Percentiles rank a stretch among this genome's conserved stretches.
Conservation (phyloP, 2,113 vertebrate genomes). For the Lagopus leucura region DNA sequence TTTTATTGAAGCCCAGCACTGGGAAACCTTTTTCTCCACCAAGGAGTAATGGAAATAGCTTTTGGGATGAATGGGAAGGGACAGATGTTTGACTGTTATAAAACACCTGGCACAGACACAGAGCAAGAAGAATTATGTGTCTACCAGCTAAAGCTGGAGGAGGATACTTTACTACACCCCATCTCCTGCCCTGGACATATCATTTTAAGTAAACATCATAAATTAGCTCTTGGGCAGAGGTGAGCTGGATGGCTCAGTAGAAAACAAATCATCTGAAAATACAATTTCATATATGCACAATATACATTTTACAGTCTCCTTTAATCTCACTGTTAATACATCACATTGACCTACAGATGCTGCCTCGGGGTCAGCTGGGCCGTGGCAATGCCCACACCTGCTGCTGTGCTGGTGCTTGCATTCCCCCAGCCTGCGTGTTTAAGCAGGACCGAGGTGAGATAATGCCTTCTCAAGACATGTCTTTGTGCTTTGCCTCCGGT, state of each 20-base stretch:
- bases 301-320: neutral
- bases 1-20: neutral
- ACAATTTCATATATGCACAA: neutral
- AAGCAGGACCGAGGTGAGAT: neutral
- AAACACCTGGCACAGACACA: slow-evolving; percentile 45
- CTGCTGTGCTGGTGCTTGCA: neutral
- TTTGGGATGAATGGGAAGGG: slow-evolving; percentile 53
- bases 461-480: neutral
- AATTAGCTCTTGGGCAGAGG: slow-evolving; percentile 14
- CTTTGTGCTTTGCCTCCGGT: neutral
- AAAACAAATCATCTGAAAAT: slow-evolving; percentile 20
- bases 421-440: neutral
- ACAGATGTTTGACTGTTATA: slow-evolving; percentile 24
- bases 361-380: neutral
- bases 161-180: neutral
- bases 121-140: slow-evolving; percentile 44
- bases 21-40: slow-evolving; percentile 26
- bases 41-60: slow-evolving; percentile 41
- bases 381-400: neutral
- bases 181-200: neutral
- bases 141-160: slow-evolving; percentile 19
- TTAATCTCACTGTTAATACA: neutral
- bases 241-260: neutral
- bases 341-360: neutral
- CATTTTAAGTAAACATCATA: slow-evolving; percentile 24